Conservation (phyloP, 2,888 invertebrate genomes). For the Graphium colonna region DNA sequence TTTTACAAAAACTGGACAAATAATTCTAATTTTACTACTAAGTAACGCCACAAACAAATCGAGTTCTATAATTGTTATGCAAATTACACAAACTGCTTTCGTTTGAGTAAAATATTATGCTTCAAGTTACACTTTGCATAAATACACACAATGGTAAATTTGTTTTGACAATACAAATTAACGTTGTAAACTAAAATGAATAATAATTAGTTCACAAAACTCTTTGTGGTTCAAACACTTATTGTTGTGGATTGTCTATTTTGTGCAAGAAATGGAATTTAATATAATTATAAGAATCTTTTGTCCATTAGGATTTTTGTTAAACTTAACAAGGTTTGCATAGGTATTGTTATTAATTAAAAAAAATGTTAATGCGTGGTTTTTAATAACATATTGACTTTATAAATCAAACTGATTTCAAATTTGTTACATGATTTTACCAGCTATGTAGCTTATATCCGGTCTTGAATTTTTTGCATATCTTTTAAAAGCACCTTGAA, state of each 20-base stretch:
- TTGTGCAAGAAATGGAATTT: neutral
- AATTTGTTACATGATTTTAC: no score
- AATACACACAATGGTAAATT: neutral
- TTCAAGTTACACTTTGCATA: no score
- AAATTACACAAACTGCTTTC: slow-evolving; percentile 15
- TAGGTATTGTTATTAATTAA: no score
- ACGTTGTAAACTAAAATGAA: neutral
- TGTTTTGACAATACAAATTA: slow-evolving; percentile 5
- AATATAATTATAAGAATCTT: neutral
- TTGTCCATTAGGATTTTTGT: neutral
- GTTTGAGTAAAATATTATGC: slow-evolving; percentile 6
- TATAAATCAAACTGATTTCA: no score
- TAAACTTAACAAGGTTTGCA: no score
- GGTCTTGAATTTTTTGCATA: no score
- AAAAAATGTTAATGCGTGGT: no score
- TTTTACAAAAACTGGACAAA: slow-evolving; percentile 1
- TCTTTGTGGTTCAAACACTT: neutral
- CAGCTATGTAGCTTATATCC: no score
- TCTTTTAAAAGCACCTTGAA: no score
- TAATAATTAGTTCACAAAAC: neutral
- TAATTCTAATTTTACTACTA: neutral
- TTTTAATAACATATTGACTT: no score
- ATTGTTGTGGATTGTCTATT: neutral
- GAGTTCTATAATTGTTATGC: slow-evolving; percentile 16
- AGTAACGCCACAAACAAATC: slow-evolving; percentile 6